These are phyloP conservation scores for Bellardia bayeri DNA, from an alignment of 2,888 invertebrate genomes.

Conservation along the genomic window DNA sequence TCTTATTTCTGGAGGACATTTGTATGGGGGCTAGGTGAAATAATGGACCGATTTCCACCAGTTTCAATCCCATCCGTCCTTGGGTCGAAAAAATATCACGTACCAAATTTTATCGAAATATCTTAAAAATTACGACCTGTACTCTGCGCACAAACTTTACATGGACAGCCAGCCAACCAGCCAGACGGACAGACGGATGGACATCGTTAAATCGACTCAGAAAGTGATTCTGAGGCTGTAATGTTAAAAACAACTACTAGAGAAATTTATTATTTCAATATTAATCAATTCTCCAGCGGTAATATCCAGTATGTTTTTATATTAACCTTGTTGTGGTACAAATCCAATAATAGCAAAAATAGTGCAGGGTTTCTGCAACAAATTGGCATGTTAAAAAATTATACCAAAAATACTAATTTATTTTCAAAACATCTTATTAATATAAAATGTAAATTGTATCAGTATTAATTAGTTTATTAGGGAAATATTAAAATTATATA, in stretches of 20 bases:
- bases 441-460: not conserved
- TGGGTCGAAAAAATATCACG: too few species aligned
- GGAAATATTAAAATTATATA: not conserved
- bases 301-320: slow-evolving; percentile 43
- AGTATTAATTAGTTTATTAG: not conserved
- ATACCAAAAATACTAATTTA: not conserved
- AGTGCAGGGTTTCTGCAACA: slow-evolving; percentile 3
- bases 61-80: too few species aligned
- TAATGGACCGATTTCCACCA: too few species aligned
- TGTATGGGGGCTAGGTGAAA: too few species aligned
- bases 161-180: too few species aligned
- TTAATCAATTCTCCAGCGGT: slow-evolving; percentile 61
- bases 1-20: too few species aligned
- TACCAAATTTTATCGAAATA: too few species aligned
- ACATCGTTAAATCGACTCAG: too few species aligned
- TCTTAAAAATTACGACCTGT: too few species aligned
- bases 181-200: too few species aligned
- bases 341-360: not conserved
- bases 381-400: not conserved
- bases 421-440: not conserved
- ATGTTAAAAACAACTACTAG: slow-evolving; percentile 31
- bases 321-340: slow-evolving; percentile 57
- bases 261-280: slow-evolving; percentile 60
- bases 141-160: too few species aligned
- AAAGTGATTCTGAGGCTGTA: too few species aligned